Base-by-base conservation (phyloP, 2,797 vertebrate species). In the Echeneis naucrates region DNA sequence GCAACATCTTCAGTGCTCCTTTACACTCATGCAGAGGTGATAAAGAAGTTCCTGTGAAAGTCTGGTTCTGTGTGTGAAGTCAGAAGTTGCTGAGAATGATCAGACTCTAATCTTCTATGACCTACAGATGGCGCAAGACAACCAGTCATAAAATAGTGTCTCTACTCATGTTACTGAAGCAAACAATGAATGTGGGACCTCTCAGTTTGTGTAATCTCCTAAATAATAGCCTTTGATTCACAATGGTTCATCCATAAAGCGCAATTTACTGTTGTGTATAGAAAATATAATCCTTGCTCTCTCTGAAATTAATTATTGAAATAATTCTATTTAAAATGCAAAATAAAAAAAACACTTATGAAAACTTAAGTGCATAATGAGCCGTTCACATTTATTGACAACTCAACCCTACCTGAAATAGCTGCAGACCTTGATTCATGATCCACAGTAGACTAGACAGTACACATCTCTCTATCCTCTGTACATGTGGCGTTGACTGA, bases 91-190 rank as follows among this genome's bases (percentile, higher is more conserved):
- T 30, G 32, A 61, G 5, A 67, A 50, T 48, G n/a, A 50, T 47
- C 24, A 54, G 21, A 17, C 21, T 53, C 9, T 16, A 8, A 51
- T 53, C 21, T 2, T 50, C 10, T 21, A 2, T 65, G 63, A 73
- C 90, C 92, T 81, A 83, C 75, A 93, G 92, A 87, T 89, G 92
- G 92, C 82, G 90, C 77, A 74, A 92, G 68, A 82, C 19, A 78
- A 80, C 85, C 81, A 90, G 59, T 8, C 47, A 81, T 84, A 32
- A 62, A 50, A 8, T 14, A 19, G 40, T 4, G 44, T 38, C 0
- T 10, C 5, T 6, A 13, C 59, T 33, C 11, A 5, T 63, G 30
- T 24, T 38, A 52, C 27, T 61, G 35, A 75, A 37, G 44, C 17
- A 55, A n/a, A 17, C 30, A 33, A 24, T 37, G 32, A 70, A 35